Conservation (phyloP, 2,797 vertebrate species). For the Muscicapa comitata region DNA sequence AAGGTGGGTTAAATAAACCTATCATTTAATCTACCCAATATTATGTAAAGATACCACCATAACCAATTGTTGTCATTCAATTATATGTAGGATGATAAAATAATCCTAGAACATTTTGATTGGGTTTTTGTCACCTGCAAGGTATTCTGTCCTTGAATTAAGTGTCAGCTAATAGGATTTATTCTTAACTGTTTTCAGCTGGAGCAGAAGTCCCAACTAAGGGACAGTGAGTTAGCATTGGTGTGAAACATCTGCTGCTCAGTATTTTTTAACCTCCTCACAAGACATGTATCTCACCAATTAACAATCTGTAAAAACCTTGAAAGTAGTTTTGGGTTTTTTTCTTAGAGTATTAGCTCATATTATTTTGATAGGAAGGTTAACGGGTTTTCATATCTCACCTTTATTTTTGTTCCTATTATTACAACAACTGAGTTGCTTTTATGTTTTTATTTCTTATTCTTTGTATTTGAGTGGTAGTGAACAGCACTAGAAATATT, state of each 20-base stretch:
- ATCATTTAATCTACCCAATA: neutral
- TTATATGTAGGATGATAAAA: neutral
- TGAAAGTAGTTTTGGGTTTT: neutral
- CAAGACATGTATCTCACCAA: neutral
- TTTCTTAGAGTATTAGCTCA: neutral
- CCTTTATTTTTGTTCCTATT: neutral
- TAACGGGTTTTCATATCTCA: accelerated
- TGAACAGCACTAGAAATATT: neutral
- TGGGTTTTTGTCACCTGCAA: neutral
- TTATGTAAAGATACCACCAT: neutral
- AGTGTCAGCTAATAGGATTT: neutral
- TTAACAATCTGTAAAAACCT: neutral
- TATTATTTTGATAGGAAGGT: neutral
- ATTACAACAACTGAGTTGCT: neutral
- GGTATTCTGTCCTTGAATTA: neutral
- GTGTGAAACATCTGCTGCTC: neutral
- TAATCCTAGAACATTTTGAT: neutral
- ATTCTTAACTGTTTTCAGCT: neutral
- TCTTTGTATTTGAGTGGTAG: neutral
- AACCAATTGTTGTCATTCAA: neutral
- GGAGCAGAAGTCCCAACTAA: neutral
- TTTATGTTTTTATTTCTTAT: neutral
- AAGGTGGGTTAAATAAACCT: neutral
- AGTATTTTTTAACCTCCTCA: neutral
- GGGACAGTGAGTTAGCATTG: neutral